Evolutionary conservation across 2,797 vertebrate genomes (phyloP).

Genomic region (Phylloscopus collybita): DNA sequence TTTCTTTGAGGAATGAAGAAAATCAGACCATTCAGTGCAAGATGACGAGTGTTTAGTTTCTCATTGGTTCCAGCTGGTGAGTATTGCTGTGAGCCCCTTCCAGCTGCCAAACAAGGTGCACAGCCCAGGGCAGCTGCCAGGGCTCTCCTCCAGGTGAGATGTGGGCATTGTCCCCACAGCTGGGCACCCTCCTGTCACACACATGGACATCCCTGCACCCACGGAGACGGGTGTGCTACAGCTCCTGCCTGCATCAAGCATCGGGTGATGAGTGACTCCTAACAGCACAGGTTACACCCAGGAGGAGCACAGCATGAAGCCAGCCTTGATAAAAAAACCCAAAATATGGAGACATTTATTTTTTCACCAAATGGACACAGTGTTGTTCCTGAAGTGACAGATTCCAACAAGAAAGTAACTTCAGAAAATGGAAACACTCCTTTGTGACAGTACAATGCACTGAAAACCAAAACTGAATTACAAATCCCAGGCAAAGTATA

Average conservation of each 20-base stretch:
- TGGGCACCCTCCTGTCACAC: neutral
- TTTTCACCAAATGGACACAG: neutral
- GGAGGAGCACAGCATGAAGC: neutral
- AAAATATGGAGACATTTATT: neutral
- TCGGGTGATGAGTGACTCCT: rapidly evolving
- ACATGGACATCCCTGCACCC: neutral
- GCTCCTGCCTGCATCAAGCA: neutral
- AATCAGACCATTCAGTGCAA: neutral
- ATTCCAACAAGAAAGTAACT: neutral
- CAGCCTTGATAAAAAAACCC: neutral
- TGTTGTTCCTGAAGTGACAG: neutral
- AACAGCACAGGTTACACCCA: neutral
- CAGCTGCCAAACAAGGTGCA: neutral
- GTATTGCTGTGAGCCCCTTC: neutral
- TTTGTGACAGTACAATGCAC: neutral
- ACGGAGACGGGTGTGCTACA: rapidly evolving
- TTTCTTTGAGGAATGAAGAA: neutral
- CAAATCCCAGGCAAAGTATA: neutral
- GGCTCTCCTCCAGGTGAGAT: neutral
- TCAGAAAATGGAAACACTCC: neutral
- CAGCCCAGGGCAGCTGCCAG: neutral
- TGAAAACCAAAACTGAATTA: neutral
- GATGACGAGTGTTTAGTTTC: neutral
- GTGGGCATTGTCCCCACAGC: neutral
- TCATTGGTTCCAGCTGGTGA: neutral